Evolutionary conservation across 2,797 vertebrate species (phyloP), one percentile per base, ranked within the genome.

Genomic region (Coendou prehensilis): DNA sequence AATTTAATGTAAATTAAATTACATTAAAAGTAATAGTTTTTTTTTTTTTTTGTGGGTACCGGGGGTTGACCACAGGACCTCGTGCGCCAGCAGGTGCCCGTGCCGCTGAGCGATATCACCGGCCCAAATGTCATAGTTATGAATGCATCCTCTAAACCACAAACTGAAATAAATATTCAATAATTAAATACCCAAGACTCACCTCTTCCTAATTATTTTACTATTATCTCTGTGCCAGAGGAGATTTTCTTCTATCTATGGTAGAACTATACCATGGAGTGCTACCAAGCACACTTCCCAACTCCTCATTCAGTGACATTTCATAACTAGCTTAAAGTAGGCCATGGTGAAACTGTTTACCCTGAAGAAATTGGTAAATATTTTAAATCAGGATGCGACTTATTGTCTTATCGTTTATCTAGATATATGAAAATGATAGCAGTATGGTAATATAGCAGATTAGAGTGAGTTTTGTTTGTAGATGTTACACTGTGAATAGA

Each of bases 191-290:
- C 22, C 90, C 23, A 69, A 64, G 75, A 82, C 11, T 92, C 6
- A 63, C 47, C 10, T 71, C 37, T 80, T 91, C 41, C 23, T 81
- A 76, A 82, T 93, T 81, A 50, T 78, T 56, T 91, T 63, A 73
- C 23, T 64, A 37, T 45, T 26, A 5, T 54, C 37, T 93, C 1
- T 87, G 78, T 3, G 76, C 17, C 57, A 75, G 63, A 33, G 45
- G 61, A 92, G 94, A 95, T 92, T 84, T 96, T 91, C 84, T 86
- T 89, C 37, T 73, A 15, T 95, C 54, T 52, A 9, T 69, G 6
- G 18, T 7, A 15, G 23, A 91, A 81, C 61, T 9, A 1, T 54
- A 26, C 13, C n/a, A 47, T 14, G 28, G 78, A 63, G 52, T 26
- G 8, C 30, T 30, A 13, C 20, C 6, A 15, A 11, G n/a, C 37